Conservation (phyloP, 2,113 vertebrate genomes). For the Trichechus manatus region DNA sequence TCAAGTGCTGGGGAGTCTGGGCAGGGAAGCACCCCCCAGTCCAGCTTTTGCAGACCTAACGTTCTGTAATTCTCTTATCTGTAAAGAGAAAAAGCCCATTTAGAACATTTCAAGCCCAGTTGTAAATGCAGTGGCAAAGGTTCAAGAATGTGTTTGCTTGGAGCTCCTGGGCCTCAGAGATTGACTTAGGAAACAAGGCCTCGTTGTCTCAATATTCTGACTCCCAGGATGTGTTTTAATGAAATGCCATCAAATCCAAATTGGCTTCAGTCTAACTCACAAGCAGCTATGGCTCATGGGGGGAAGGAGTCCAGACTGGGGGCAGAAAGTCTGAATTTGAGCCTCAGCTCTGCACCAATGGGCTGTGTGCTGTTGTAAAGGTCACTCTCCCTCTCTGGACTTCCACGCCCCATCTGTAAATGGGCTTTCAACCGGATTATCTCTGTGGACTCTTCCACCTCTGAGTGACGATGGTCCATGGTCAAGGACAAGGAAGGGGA, state of each 20-base stretch:
- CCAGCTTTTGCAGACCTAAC: background rate
- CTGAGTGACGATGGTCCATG: background rate
- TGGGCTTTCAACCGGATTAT: background rate
- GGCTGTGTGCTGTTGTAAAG: background rate
- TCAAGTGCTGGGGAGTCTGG: background rate
- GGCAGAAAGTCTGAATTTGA: background rate
- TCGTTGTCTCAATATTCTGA: slow-evolving; percentile 55
- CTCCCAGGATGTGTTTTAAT: slow-evolving; percentile 11
- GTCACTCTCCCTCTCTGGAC: background rate
- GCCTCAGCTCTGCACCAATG: background rate
- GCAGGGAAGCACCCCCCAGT: background rate
- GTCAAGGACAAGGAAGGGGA: background rate
- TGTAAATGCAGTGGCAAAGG: slow-evolving; percentile 56
- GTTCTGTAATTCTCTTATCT: slow-evolving; percentile 51
- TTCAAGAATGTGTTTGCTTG: slow-evolving; percentile 76
- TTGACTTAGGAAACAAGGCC: slow-evolving; percentile 65
- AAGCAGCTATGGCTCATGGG: background rate
- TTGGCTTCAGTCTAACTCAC: slow-evolving; percentile 2
- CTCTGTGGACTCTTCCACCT: background rate
- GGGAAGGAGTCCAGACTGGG: background rate
- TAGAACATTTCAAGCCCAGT: slow-evolving; percentile 25
- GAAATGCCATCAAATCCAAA: background rate
- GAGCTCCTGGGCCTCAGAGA: slow-evolving; percentile 18
- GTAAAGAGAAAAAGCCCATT: slow-evolving; percentile 53
- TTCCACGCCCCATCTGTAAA: background rate